Evolutionary conservation across 1,140 invertebrate species (phyloP).

Genomic region (Oscheius sp.): DNA sequence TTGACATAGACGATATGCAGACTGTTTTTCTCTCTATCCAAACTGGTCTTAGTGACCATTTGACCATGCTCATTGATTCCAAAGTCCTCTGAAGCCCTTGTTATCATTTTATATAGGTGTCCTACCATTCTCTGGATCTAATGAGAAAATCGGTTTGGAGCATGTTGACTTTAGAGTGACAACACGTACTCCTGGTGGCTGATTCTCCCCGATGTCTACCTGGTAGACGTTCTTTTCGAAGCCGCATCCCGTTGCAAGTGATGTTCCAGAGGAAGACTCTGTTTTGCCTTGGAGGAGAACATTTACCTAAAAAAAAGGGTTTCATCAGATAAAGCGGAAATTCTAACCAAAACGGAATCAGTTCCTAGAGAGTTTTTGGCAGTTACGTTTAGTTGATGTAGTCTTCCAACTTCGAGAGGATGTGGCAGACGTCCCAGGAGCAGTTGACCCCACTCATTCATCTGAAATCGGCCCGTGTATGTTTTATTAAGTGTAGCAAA

Average conservation of each 20-base stretch:
- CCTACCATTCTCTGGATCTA: conserved; percentile 41
- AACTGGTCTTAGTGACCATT: conserved; percentile 38
- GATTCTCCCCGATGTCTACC: not conserved
- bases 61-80: conserved; percentile 52
- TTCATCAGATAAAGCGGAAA: not conserved
- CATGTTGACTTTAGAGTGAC: not conserved
- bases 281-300: not conserved
- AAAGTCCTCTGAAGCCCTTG: conserved; percentile 52
- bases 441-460: not conserved
- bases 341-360: conserved; percentile 15
- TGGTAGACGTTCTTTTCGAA: not conserved
- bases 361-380: conserved; percentile 22
- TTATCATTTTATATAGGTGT: conserved; percentile 47
- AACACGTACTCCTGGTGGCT: not conserved
- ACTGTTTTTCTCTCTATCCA: conserved; percentile 54
- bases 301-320: not conserved
- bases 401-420: not conserved
- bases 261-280: not conserved
- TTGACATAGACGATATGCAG: conserved; percentile 53
- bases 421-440: not conserved
- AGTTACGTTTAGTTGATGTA: conserved; percentile 14
- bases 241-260: not conserved
- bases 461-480: conserved; percentile 2
- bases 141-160: conserved; percentile 15
- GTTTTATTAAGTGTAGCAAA: not conserved